Conservation (phyloP, 1,140 invertebrate genomes). For the Plodia interpunctella region DNA sequence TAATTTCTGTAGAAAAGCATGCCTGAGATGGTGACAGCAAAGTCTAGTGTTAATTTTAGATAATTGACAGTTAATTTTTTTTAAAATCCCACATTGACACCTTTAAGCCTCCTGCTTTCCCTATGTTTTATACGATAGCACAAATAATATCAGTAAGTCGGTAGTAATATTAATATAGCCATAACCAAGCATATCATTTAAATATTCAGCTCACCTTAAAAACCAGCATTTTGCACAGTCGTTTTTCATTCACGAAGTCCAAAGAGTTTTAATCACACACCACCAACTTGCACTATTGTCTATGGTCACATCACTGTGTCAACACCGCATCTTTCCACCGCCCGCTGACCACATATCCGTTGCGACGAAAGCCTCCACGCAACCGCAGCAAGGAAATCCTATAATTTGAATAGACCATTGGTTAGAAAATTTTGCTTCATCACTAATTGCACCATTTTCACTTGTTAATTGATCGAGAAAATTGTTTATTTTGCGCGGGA, state of each 20-base stretch:
- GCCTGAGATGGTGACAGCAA: too few relatives aligned
- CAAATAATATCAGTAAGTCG: too few relatives aligned
- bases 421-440: conserved; percentile 41
- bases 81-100: too few relatives aligned
- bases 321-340: conserved; percentile 42
- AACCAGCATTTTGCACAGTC: conserved; percentile 21
- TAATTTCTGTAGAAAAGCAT: too few relatives aligned
- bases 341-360: conserved; percentile 44
- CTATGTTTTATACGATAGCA: too few relatives aligned
- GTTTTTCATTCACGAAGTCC: conserved; percentile 9
- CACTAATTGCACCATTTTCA: conserved; percentile 45
- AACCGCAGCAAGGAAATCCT: conserved; percentile 51
- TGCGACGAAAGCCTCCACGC: conserved; percentile 26
- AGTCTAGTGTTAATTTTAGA: too few relatives aligned
- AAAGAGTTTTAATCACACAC: conserved; percentile 14
- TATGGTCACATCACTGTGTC: conserved; percentile 15
- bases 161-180: too few relatives aligned
- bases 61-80: too few relatives aligned
- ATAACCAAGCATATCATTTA: too few relatives aligned
- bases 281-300: conserved; percentile 17
- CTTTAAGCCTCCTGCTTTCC: too few relatives aligned
- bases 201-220: conserved; percentile 26
- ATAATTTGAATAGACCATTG: conserved; percentile 59
- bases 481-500: conserved; percentile 19
- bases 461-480: conserved; percentile 34